Evolutionary conservation across 2,113 vertebrate species (phyloP).

Genomic region (Lophotis ruficrista): DNA sequence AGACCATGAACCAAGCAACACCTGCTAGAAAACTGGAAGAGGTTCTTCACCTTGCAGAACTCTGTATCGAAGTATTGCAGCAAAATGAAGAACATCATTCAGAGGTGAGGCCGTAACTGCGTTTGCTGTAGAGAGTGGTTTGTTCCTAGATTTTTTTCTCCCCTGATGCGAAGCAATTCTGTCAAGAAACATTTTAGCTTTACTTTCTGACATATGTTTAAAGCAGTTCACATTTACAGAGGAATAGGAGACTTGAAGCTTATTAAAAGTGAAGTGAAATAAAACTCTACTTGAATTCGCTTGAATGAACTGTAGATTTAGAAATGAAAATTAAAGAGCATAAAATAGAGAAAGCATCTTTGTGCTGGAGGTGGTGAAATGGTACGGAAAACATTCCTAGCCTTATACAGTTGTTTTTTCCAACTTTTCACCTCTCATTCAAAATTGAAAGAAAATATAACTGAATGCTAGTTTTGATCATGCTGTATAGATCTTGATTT

Average conservation of each 20-base stretch:
- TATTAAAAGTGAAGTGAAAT: slow-evolving; percentile 56
- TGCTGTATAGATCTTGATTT: not conserved
- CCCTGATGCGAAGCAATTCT: not conserved
- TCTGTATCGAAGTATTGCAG: slow-evolving; percentile 94
- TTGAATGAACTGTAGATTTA: slow-evolving; percentile 11
- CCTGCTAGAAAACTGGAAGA: slow-evolving; percentile 89
- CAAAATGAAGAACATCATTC: slow-evolving; percentile 97
- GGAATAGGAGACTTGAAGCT: slow-evolving; percentile 30
- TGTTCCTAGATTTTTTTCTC: not conserved
- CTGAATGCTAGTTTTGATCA: not conserved
- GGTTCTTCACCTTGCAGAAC: slow-evolving; percentile 89
- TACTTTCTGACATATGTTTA: slow-evolving; percentile 53
- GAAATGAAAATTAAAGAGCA: slow-evolving; percentile 23
- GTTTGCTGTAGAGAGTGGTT: not conserved
- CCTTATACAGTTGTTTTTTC: not conserved
- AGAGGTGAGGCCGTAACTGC: slow-evolving; percentile 80
- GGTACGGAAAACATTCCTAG: slow-evolving; percentile 13
- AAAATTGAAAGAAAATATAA: not conserved
- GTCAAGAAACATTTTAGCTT: slow-evolving; percentile 51
- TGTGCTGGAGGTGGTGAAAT: slow-evolving; percentile 20
- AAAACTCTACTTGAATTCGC: slow-evolving; percentile 9
- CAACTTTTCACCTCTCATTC: not conserved
- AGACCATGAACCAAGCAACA: slow-evolving; percentile 80
- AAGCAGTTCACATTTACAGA: slow-evolving; percentile 53
- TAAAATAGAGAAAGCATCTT: slow-evolving; percentile 10